Evolutionary conservation across 2,797 vertebrate genomes (phyloP).

Genomic region (Coregonus sp.): DNA sequence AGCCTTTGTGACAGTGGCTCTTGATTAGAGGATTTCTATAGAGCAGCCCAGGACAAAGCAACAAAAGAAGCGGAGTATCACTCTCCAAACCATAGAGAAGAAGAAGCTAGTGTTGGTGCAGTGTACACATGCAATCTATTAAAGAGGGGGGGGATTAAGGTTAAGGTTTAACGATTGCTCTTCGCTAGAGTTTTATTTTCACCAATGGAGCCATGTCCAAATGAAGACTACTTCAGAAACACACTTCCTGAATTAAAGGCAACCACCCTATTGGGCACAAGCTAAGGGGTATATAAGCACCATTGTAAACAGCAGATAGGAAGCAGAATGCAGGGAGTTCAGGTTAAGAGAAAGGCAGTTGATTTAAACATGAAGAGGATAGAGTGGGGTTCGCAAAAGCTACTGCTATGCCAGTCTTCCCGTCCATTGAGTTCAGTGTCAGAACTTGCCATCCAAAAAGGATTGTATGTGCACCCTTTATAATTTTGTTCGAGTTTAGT

Average conservation of each 20-base stretch:
- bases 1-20: conserved; percentile 22
- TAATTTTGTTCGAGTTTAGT: conserved; percentile 16
- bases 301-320: conserved; percentile 17
- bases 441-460: conserved; percentile 22
- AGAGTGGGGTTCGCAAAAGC: conserved; percentile 24
- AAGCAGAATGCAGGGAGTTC: conserved; percentile 9
- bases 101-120: not conserved
- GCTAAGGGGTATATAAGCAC: conserved; percentile 4
- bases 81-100: not conserved
- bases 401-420: conserved; percentile 24
- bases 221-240: conserved; percentile 8
- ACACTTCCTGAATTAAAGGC: conserved; percentile 7
- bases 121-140: not conserved
- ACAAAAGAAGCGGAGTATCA: conserved; percentile 30
- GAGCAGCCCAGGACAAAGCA: conserved; percentile 32
- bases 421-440: conserved; percentile 17
- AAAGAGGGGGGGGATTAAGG: not conserved
- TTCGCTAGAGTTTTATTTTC: not conserved
- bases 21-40: conserved; percentile 25
- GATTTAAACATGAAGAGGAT: conserved; percentile 18
- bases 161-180: conserved; percentile 12
- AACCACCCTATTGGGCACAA: not conserved
- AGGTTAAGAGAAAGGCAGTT: conserved; percentile 14
- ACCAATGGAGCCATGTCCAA: not conserved
- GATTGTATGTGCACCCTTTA: conserved; percentile 23